Evolutionary conservation across 2,797 vertebrate species (phyloP), one percentile per base, ranked within the genome.

Genomic region (Argentina silus): DNA sequence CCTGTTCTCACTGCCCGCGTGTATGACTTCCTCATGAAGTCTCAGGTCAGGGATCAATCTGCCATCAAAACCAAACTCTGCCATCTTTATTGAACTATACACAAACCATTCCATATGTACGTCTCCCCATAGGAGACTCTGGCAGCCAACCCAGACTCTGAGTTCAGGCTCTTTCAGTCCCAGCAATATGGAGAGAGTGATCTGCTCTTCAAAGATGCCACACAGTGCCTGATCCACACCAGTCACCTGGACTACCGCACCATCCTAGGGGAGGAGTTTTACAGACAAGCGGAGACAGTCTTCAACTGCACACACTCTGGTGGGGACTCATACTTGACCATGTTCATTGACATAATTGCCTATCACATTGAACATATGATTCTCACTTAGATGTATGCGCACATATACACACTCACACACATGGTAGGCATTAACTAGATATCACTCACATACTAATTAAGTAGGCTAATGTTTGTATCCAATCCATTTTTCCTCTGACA

Each of bases 271-370:
- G 88, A 86, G 2, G 81, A 93, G 53, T 97, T 96, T 64, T 69
- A 93, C 79, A 82, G 84, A 19, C 91, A 93, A 1, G 91, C 91
- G 63, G 94, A 96, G 80, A 89, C 85, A 0, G 93, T 93, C 73
- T 97, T 98, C 85, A 95, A 95, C 76, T 97, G 96, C 89, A 96
- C 94, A 7, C 82, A 88, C 44, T 93, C 96, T 81, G 95, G 96
- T 98, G 92, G 50, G 50, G 73, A 53, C 6, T 15, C 0, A 43
- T 44, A 9, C 27, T 59, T 59, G 15, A n/a, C n/a, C 14, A 36
- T 42, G 36, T 9, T 5, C 8, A 63, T 63, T 36, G 6, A n/a
- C 15, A 17, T 55, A 15, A n/a, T 55, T 55, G 15, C 19, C 8
- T 56, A 19, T 56, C 19, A 56, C 53, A 56, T 7, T 56, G 15